A percentile compares a stretch with the other conserved stretches of the same genome.
phyloP scores from a whole-genome alignment of 2,888 invertebrate species.

The Nomada fucata region DNA sequence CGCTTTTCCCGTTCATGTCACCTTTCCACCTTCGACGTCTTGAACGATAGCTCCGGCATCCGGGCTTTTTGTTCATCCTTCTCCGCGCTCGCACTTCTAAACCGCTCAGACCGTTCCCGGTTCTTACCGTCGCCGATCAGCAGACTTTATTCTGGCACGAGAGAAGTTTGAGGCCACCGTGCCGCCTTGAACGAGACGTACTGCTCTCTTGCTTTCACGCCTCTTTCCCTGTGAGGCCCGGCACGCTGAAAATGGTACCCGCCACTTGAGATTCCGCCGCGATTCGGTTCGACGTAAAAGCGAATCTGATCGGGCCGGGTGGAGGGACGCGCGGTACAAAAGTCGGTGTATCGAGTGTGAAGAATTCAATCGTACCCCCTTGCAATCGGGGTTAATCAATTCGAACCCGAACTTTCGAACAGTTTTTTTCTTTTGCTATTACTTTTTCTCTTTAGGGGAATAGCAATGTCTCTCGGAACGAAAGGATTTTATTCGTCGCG shows the following conservation, averaged over 20 bases:
- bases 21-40: conserved; percentile 68
- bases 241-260: conserved; percentile 49
- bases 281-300: conserved; percentile 38
- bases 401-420: neutral
- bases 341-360: conserved; percentile 1
- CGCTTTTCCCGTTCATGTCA: conserved; percentile 69
- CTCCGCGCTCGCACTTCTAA: conserved; percentile 37
- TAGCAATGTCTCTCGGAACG: too few relatives aligned
- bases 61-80: conserved; percentile 59
- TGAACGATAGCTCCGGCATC: conserved; percentile 65
- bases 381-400: conserved; percentile 29
- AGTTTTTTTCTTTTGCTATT: neutral
- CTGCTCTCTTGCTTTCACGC: conserved; percentile 9
- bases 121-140: conserved; percentile 42
- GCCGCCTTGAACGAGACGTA: conserved; percentile 37
- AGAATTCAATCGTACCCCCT: conserved; percentile 11
- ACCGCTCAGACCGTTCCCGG: conserved; percentile 28
- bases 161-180: conserved; percentile 45
- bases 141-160: conserved; percentile 50
- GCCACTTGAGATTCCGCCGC: conserved; percentile 57
- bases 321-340: conserved; percentile 20
- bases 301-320: conserved; percentile 43
- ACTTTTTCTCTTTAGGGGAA: neutral
- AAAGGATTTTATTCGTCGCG: too few relatives aligned
- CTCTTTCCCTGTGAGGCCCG: conserved; percentile 12